phyloP scores from a whole-genome alignment of 37 sponge, comb jelly and placozoan genomes.

The Eunapius fragilis region DNA sequence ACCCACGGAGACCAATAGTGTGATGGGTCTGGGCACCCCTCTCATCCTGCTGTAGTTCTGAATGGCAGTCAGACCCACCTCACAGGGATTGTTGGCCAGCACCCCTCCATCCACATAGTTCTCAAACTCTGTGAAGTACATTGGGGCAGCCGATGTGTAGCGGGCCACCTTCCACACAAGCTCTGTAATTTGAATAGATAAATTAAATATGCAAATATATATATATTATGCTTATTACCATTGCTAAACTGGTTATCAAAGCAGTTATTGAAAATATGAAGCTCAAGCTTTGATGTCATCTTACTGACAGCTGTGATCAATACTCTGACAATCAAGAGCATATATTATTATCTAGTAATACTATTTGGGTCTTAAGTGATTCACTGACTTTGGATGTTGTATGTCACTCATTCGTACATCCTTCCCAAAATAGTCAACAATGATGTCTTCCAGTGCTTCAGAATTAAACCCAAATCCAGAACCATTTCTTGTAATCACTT shows the following conservation, averaged over 20 bases:
- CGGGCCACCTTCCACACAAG: conserved; percentile 32
- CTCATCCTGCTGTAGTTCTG: conserved; percentile 42
- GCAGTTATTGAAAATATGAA: neutral
- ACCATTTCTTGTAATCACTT: neutral
- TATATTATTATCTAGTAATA: neutral
- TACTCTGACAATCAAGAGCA: neutral
- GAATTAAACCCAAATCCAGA: conserved; percentile 31
- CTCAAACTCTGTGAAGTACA: conserved; percentile 20
- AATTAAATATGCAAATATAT: neutral
- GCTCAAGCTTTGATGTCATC: neutral
- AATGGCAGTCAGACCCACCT: conserved; percentile 56
- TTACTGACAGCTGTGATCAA: neutral
- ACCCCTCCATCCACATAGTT: conserved; percentile 43
- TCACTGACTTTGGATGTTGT: conserved; percentile 63
- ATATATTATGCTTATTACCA: neutral
- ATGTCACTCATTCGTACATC: conserved; percentile 44
- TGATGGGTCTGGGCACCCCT: conserved; percentile 4
- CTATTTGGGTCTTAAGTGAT: neutral
- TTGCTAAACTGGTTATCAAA: neutral
- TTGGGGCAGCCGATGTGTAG: conserved; percentile 26
- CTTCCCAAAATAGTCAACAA: conserved; percentile 32
- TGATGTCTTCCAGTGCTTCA: conserved; percentile 42
- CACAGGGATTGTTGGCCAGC: conserved; percentile 67
- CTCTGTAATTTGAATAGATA: neutral
- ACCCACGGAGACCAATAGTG: neutral